These are phyloP conservation scores for Drosophila niveifrons DNA, from an alignment of 2,888 invertebrate species.

Conservation along the genomic window DNA sequence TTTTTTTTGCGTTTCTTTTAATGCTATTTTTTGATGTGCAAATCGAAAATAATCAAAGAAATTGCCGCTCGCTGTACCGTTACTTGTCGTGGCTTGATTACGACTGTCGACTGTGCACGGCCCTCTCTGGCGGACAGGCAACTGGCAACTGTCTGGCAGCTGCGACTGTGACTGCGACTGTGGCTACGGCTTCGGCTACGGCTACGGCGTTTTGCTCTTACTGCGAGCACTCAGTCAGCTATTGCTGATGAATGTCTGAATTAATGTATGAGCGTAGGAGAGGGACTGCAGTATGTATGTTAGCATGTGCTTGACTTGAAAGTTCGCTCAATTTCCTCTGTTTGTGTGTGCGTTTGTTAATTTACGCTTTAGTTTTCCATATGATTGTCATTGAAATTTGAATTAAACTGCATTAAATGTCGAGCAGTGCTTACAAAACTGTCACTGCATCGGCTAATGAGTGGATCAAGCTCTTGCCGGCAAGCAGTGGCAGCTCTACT, in stretches of 20 bases:
- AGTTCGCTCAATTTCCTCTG: slow-evolving; percentile 27
- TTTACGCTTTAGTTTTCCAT: slow-evolving; percentile 64
- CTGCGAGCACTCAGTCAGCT: slow-evolving; percentile 38
- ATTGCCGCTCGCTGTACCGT: slow-evolving; percentile 62
- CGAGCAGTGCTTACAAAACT: slow-evolving; percentile 33
- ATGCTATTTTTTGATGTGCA: not conserved
- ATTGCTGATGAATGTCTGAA: slow-evolving; percentile 63
- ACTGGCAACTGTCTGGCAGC: slow-evolving; percentile 21
- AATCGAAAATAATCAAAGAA: slow-evolving; percentile 14
- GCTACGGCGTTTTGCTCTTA: slow-evolving; percentile 56
- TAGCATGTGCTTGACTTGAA: slow-evolving; percentile 17
- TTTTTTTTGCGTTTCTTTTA: not conserved
- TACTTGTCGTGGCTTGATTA: slow-evolving; percentile 68
- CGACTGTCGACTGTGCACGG: slow-evolving; percentile 75
- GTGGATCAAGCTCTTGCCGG: not conserved
- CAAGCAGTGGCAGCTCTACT: not conserved
- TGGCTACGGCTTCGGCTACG: not conserved
- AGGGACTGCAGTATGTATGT: not conserved
- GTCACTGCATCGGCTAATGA: not conserved
- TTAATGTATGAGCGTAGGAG: slow-evolving; percentile 8
- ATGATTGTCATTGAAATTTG: slow-evolving; percentile 66
- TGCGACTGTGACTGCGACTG: slow-evolving; percentile 14
- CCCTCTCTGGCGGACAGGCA: slow-evolving; percentile 45
- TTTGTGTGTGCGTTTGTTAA: slow-evolving; percentile 55
- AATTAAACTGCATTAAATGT: slow-evolving; percentile 58